Percentiles rank a stretch among this genome's conserved stretches.
These are phyloP conservation scores for Cotesia chilonis DNA, from an alignment of 1,140 invertebrate genomes.

Conservation along the genomic window DNA sequence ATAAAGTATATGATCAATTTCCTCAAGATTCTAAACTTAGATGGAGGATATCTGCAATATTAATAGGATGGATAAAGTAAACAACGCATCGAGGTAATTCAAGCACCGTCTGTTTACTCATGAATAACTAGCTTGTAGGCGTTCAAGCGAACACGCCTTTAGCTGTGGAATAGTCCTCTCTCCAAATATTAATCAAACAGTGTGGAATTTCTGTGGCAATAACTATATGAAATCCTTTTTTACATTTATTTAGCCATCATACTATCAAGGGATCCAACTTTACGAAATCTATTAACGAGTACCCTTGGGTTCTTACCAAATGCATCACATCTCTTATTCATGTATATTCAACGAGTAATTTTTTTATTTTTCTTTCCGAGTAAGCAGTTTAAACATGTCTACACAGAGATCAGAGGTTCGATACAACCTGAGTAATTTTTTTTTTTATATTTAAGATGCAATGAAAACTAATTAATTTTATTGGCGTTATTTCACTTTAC, in stretches of 20 bases:
- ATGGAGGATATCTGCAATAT: neutral
- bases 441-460: no score
- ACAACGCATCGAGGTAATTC: neutral
- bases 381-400: no score
- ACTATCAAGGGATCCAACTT: neutral
- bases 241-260: neutral
- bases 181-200: slow-evolving; percentile 28
- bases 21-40: no score
- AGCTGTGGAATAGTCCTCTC: neutral
- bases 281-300: slow-evolving; percentile 1
- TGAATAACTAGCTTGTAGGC: slow-evolving; percentile 16
- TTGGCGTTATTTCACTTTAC: no score
- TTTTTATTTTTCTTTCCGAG: no score
- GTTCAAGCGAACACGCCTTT: neutral
- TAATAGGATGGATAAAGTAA: slow-evolving; percentile 4
- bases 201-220: slow-evolving; percentile 15
- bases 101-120: slow-evolving; percentile 14
- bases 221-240: slow-evolving; percentile 5
- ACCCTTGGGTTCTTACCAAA: neutral
- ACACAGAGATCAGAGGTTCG: no score
- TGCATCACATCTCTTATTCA: no score
- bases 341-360: no score
- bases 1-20: no score
- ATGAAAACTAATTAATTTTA: no score
- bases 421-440: no score